A percentile compares a stretch with the other conserved stretches of the same genome.
Evolutionary conservation across 1,140 invertebrate genomes (phyloP).

Genomic region (Drosophila sp.): DNA sequence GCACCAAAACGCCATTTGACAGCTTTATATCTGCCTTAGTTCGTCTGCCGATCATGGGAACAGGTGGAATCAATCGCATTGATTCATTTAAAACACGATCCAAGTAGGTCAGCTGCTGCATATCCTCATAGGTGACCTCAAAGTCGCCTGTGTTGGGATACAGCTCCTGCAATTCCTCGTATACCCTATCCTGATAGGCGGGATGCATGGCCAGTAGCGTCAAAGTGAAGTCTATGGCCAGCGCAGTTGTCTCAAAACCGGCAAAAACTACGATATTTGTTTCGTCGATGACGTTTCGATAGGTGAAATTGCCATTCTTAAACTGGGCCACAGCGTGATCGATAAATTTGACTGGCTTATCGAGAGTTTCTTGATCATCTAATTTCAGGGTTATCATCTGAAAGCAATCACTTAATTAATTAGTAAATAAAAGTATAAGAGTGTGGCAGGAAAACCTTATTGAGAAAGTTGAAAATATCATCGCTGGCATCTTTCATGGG

Average conservation of each 20-base stretch:
- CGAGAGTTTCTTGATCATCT: not conserved
- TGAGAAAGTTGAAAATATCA: not conserved
- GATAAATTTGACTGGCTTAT: conserved; percentile 21
- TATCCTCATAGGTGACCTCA: conserved; percentile 84
- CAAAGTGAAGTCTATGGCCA: conserved; percentile 40
- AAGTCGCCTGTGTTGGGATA: conserved; percentile 83
- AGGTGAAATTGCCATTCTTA: conserved; percentile 31
- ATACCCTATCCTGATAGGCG: conserved; percentile 84
- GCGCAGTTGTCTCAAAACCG: conserved; percentile 62
- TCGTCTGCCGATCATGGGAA: conserved; percentile 49
- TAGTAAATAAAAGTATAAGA: not conserved
- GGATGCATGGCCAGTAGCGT: conserved; percentile 65
- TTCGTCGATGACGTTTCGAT: conserved; percentile 54
- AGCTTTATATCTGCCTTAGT: conserved; percentile 38
- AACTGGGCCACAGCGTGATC: conserved; percentile 42
- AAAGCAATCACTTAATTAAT: not conserved
- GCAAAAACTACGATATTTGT: conserved; percentile 52
- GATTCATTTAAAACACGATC: conserved; percentile 87
- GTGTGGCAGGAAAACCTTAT: not conserved
- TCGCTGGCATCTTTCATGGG: not conserved
- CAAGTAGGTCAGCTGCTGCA: conserved; percentile 86
- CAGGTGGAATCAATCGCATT: conserved; percentile 82
- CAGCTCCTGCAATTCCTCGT: conserved; percentile 85
- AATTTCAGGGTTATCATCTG: conserved; percentile 9
- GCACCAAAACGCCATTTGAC: conserved; percentile 44